Conservation (phyloP, 2,113 vertebrate genomes). For the Glaucidium brasilianum region DNA sequence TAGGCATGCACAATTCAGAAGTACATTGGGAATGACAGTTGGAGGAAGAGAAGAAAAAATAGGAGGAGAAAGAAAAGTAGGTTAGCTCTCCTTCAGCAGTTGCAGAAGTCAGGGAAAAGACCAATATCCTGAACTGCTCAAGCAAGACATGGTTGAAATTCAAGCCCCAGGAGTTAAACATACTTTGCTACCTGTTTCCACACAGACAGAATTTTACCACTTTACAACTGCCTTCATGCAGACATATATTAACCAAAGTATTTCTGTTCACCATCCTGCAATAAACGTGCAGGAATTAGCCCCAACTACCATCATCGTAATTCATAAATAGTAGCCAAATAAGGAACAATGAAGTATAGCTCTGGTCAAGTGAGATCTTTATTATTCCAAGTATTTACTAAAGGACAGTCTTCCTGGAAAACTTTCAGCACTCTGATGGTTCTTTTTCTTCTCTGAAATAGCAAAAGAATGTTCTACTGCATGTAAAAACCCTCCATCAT, state of each 20-base stretch:
- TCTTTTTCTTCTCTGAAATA: constrained; percentile 1
- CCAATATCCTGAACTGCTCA: neutral
- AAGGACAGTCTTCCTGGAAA: neutral
- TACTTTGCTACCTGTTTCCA: neutral
- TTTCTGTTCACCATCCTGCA: neutral
- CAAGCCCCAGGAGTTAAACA: neutral
- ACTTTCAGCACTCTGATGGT: neutral
- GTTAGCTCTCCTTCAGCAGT: neutral
- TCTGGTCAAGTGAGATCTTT: neutral
- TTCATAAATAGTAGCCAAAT: neutral
- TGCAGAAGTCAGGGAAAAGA: neutral
- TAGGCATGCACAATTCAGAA: neutral
- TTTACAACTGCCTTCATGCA: neutral
- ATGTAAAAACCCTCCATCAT: neutral
- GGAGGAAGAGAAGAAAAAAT: neutral
- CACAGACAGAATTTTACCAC: neutral
- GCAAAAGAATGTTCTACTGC: neutral
- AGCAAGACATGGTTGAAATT: neutral
- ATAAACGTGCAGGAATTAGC: neutral
- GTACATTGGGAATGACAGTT: neutral
- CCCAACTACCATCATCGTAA: neutral
- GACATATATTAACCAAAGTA: neutral
- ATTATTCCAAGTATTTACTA: neutral
- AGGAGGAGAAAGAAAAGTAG: neutral
- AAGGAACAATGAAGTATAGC: neutral